A percentile compares a stretch with the other conserved stretches of the same genome.
These are phyloP conservation scores for Autographa pulchrina DNA, from an alignment of 2,888 invertebrate species.

Conservation along the genomic window DNA sequence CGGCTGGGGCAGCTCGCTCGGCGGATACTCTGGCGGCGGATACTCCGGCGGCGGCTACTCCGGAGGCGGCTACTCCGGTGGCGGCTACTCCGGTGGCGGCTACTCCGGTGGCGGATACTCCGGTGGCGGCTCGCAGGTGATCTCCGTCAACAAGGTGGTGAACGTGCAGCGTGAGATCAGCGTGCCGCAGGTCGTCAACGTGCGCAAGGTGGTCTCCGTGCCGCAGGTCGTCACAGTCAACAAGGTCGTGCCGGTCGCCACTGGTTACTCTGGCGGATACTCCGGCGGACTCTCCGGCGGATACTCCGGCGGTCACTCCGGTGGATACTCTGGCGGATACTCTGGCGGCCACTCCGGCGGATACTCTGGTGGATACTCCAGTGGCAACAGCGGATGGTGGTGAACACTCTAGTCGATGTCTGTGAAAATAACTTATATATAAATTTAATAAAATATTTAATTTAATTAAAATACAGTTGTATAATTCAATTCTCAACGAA, in stretches of 20 bases:
- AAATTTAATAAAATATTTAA: slow-evolving; percentile 22
- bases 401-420: slow-evolving; percentile 41
- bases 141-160: slow-evolving; percentile 68
- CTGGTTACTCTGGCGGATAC: slow-evolving; percentile 35
- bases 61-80: not conserved
- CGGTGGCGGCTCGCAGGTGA: slow-evolving; percentile 50
- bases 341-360: slow-evolving; percentile 23
- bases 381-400: slow-evolving; percentile 55
- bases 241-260: slow-evolving; percentile 64
- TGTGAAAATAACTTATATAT: slow-evolving; percentile 23
- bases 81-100: slow-evolving; percentile 11
- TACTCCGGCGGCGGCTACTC: not conserved
- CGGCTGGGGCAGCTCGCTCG: slow-evolving; percentile 11
- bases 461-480: slow-evolving; percentile 7
- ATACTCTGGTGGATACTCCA: slow-evolving; percentile 7
- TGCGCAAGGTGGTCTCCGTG: slow-evolving; percentile 72
- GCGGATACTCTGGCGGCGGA: slow-evolving; percentile 17
- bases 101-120: slow-evolving; percentile 6
- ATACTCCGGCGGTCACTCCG: slow-evolving; percentile 34
- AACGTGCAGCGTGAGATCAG: slow-evolving; percentile 68
- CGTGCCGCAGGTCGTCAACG: slow-evolving; percentile 68
- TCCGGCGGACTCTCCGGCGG: slow-evolving; percentile 35
- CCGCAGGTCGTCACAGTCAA: slow-evolving; percentile 74
- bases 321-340: slow-evolving; percentile 33
- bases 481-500: not conserved